Percentiles rank a stretch among this genome's conserved stretches.
These are phyloP conservation scores for Oedothorax gibbosus DNA, from an alignment of 1,140 invertebrate genomes.

Conservation along the genomic window DNA sequence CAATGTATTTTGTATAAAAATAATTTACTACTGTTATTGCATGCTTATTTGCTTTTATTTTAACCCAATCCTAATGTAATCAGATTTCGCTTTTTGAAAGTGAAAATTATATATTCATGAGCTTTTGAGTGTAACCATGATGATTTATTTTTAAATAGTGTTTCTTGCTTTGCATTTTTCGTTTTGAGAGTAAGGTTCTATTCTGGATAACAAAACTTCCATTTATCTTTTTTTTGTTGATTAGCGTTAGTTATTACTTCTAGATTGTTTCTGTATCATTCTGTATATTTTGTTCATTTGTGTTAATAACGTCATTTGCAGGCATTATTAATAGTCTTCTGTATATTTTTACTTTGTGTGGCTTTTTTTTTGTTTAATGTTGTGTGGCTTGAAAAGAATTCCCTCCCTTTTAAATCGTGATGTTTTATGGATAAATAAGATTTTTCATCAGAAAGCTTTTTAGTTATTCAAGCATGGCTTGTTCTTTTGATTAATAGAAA, in stretches of 20 bases:
- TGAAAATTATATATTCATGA: slow-evolving; percentile 49
- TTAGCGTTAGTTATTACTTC: slow-evolving; percentile 9
- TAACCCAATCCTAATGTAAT: too few species aligned
- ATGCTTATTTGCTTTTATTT: too few species aligned
- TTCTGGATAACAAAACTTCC: slow-evolving; percentile 2
- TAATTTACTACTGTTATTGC: too few species aligned
- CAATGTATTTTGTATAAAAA: too few species aligned
- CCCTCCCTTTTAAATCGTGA: too few species aligned
- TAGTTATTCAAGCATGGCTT: too few species aligned
- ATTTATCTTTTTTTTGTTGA: slow-evolving; percentile 19
- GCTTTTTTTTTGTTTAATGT: not conserved
- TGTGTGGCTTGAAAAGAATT: not conserved
- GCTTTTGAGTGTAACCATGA: slow-evolving; percentile 52
- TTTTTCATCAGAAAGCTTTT: too few species aligned
- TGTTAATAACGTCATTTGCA: slow-evolving; percentile 40
- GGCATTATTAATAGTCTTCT: slow-evolving; percentile 16
- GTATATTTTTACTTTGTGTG: slow-evolving; percentile 29
- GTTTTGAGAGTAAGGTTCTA: not conserved
- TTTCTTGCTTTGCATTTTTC: slow-evolving; percentile 24
- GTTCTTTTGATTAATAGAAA: too few species aligned
- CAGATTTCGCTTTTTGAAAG: not conserved
- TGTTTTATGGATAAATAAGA: too few species aligned
- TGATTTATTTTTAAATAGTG: slow-evolving; percentile 13
- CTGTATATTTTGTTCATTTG: slow-evolving; percentile 58
- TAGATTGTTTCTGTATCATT: slow-evolving; percentile 41